Evolutionary conservation across 1,140 invertebrate genomes (phyloP).

Genomic region (Pogonus chalceus): DNA sequence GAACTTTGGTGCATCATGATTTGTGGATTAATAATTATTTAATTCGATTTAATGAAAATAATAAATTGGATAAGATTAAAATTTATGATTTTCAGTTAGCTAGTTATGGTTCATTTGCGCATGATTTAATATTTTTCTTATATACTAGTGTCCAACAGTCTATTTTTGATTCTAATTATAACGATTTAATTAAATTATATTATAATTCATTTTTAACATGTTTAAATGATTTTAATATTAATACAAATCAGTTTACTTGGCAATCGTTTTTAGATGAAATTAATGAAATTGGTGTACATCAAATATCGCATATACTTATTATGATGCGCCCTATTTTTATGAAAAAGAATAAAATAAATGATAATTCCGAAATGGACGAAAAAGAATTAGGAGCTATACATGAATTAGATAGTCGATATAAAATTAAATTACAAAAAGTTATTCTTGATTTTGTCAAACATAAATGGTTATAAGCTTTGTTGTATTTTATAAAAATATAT

Average conservation of each 20-base stretch:
- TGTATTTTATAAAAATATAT: too few species aligned
- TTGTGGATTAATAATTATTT: constrained; percentile 53
- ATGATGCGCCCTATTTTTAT: constrained; percentile 1
- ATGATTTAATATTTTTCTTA: constrained; percentile 47
- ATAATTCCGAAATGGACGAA: neutral
- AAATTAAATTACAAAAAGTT: neutral
- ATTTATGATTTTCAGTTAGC: constrained; percentile 51
- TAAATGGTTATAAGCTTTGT: neutral
- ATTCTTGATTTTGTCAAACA: neutral
- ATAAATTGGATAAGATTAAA: constrained; percentile 37
- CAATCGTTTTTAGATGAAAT: constrained; percentile 20
- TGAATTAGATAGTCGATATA: neutral
- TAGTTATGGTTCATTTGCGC: constrained; percentile 36
- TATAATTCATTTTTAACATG: constrained; percentile 35
- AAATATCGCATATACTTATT: neutral
- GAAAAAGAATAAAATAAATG: neutral
- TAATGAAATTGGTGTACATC: neutral
- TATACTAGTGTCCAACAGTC: constrained; percentile 37
- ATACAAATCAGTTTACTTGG: constrained; percentile 17
- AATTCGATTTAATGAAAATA: constrained; percentile 32
- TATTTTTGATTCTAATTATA: constrained; percentile 30
- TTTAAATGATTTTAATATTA: constrained; percentile 21
- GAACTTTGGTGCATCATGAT: constrained; percentile 43
- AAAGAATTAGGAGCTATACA: neutral
- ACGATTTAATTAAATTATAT: constrained; percentile 40